Evolutionary conservation across 92 coral and sea anemone species (phyloP).

Genomic region (Pocillopora grandis): DNA sequence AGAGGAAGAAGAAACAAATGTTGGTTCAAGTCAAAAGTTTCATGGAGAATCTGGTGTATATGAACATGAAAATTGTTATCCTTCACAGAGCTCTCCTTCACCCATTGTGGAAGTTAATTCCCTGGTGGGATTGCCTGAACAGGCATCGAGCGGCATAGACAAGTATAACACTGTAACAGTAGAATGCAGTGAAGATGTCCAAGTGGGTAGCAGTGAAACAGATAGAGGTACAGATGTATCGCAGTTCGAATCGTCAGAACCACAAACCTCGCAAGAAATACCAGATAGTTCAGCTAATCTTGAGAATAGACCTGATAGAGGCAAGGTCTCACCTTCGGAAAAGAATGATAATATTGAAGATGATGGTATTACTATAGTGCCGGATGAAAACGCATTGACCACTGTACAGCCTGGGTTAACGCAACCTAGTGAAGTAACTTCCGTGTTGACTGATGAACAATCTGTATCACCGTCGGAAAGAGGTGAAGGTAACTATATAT

Average conservation of each 20-base stretch:
- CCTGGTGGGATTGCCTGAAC: conserved; percentile 18
- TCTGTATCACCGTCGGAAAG: background rate
- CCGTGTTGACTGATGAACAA: background rate
- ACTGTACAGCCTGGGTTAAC: background rate
- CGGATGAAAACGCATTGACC: conserved; percentile 1
- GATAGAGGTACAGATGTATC: background rate
- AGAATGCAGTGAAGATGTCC: conserved; percentile 13
- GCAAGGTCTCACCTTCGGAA: background rate
- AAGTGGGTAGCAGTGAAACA: conserved; percentile 11
- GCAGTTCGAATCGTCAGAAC: background rate
- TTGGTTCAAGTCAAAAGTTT: background rate
- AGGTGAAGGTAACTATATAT: background rate
- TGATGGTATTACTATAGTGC: background rate
- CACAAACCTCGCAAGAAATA: background rate
- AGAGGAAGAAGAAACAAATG: background rate
- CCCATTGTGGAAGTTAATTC: background rate
- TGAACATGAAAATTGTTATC: background rate
- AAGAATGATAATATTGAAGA: background rate
- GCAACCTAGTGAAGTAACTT: too few relatives aligned
- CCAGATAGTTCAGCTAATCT: conserved; percentile 14
- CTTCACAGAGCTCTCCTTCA: background rate
- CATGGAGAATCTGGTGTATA: background rate
- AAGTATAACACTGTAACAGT: background rate
- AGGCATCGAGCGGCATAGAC: background rate
- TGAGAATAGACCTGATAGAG: background rate